Conservation (phyloP, 2,113 vertebrate genomes). For the Rallus limicola region DNA sequence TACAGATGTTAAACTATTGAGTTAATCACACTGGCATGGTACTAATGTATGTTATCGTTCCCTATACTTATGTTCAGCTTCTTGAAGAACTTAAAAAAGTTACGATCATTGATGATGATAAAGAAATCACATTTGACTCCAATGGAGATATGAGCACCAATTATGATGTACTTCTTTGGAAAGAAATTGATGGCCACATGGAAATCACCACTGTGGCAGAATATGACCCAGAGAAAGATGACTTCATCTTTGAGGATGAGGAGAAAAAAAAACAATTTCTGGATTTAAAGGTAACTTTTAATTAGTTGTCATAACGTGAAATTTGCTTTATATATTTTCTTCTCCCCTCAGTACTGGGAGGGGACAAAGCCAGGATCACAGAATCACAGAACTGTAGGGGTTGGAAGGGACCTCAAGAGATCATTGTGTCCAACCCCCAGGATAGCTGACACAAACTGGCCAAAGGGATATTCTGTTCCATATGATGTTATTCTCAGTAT, state of each 20-base stretch:
- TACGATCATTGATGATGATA: conserved; percentile 58
- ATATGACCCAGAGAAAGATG: conserved; percentile 75
- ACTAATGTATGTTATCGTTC: not conserved
- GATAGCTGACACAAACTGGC: too few species aligned
- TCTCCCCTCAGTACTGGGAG: not conserved
- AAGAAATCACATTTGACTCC: conserved; percentile 78
- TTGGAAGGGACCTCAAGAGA: too few species aligned
- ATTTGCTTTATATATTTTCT: not conserved
- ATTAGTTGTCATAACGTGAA: not conserved
- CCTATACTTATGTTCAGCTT: conserved; percentile 70
- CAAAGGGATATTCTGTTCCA: too few species aligned
- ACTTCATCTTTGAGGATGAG: conserved; percentile 68
- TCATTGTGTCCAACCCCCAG: too few species aligned
- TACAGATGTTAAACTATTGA: not conserved
- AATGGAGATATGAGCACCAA: conserved; percentile 82
- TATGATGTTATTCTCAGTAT: too few species aligned
- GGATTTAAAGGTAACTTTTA: conserved; percentile 75
- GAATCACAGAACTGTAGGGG: too few species aligned
- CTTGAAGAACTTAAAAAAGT: conserved; percentile 75
- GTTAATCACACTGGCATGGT: not conserved
- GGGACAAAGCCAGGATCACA: too few species aligned
- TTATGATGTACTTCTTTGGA: conserved; percentile 85
- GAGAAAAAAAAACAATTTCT: conserved; percentile 64
- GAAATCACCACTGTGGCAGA: conserved; percentile 76
- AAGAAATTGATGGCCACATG: conserved; percentile 61